Base-by-base conservation (phyloP, 1,140 invertebrate species). In the Aculops lycopersici region DNA sequence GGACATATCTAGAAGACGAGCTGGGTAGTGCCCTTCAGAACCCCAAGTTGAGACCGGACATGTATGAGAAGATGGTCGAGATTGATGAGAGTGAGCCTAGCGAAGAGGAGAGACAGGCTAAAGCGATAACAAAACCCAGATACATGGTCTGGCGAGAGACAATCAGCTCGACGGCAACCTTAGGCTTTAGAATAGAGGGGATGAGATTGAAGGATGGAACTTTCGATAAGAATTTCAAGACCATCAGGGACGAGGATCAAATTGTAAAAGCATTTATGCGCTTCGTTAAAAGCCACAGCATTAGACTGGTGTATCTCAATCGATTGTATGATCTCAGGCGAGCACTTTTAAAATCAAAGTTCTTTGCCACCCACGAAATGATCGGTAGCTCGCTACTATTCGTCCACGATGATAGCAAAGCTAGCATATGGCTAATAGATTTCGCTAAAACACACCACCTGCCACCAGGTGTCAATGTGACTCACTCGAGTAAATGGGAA, bases 81-180 rank as follows among this genome's bases (percentile, higher is more conserved):
- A 77, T 92, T 40, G 84, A 92, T 53, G 68, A 73, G 17, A 62
- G 63, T 45, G 84, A 83, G 3, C 84, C 84, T 5, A 83, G 72
- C 13, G 70, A 72, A 41, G 81, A 92, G 53, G 84, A 92, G 57
- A 71, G 79, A 46, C 60, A 68, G 41, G 58, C 76, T 43, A 74
- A 78, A 58, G 84, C 76, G 18, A 77, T 94, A 1, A 90, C 80
- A 1, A 92, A 90, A 58, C 79, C 80, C 0, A 63, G 84, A 38
- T 94, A 90, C 54, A 90, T 90, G 83, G 75, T 86, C 16, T 95
- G 86, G 81, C 61, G 88, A 37, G 88, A 95, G 60, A 83, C 81
- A 4, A 88, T 94, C 51, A 90, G 81, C 17, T 92, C 83, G 16
- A 90, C 84, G 3, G 72, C 81, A 1, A 80, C 75, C 3, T 61